These are phyloP conservation scores for Enteromius thamalakanensis DNA, from an alignment of 2,797 vertebrate genomes.

Conservation along the genomic window DNA sequence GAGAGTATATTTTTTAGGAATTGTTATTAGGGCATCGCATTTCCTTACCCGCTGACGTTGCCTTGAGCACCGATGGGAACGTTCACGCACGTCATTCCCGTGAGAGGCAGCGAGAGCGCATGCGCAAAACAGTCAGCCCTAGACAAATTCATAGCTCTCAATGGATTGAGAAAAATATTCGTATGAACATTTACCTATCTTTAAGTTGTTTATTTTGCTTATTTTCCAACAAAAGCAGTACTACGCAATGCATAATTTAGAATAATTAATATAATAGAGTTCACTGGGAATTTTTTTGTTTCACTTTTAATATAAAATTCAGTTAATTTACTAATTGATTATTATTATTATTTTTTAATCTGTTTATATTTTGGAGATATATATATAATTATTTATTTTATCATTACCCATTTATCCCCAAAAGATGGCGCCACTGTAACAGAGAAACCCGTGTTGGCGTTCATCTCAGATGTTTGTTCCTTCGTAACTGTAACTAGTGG, in stretches of 20 bases:
- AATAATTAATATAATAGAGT: neutral
- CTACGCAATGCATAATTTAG: neutral
- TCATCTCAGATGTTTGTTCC: neutral
- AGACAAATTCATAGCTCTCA: neutral
- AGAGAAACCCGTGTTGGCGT: neutral
- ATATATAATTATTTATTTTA: too few relatives aligned
- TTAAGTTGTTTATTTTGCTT: neutral
- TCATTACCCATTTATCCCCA: neutral
- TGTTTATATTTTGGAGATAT: too few relatives aligned
- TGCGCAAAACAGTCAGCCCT: constrained; percentile 6
- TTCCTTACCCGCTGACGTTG: constrained; percentile 55
- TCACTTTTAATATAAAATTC: neutral
- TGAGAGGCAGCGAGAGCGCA: constrained; percentile 5
- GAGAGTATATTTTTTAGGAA: neutral
- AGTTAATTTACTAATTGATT: neutral
- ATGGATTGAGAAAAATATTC: neutral
- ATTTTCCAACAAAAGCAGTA: neutral
- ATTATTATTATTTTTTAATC: neutral
- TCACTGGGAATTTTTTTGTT: neutral
- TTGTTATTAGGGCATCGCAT: neutral
- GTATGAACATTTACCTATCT: neutral
- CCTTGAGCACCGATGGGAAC: constrained; percentile 41
- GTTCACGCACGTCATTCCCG: constrained; percentile 52
- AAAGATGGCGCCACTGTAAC: constrained; percentile 29
- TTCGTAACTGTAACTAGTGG: neutral